A percentile compares a stretch with the other conserved stretches of the same genome.
Evolutionary conservation across 2,888 invertebrate genomes (phyloP).

Genomic region (Taphrorychus bicolor): DNA sequence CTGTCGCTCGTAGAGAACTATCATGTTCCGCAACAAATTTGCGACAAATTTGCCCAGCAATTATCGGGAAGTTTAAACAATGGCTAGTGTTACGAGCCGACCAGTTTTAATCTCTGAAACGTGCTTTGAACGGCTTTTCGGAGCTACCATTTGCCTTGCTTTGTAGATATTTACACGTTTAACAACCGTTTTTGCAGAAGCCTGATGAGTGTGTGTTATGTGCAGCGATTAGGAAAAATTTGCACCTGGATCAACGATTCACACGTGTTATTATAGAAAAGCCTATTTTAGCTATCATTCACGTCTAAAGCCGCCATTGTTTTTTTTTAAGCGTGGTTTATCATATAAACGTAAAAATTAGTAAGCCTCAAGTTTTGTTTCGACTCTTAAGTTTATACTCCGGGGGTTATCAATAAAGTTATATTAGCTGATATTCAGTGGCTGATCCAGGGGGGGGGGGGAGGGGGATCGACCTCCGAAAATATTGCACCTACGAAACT

Average conservation of each 20-base stretch:
- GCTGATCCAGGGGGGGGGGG: too few species aligned
- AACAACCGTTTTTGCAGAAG: conserved; percentile 9
- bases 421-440: too few species aligned
- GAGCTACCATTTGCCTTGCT: conserved; percentile 19
- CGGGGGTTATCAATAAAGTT: too few species aligned
- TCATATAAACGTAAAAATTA: too few species aligned
- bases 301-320: too few species aligned
- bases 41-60: conserved; percentile 32
- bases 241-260: neutral
- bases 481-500: too few species aligned
- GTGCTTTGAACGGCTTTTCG: conserved; percentile 26
- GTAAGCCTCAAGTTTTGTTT: too few species aligned
- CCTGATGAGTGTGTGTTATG: neutral
- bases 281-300: too few species aligned
- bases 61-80: conserved; percentile 31
- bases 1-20: neutral
- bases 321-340: too few species aligned
- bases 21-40: conserved; percentile 2
- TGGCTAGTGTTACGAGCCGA: conserved; percentile 28
- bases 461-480: too few species aligned
- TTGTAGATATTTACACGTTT: conserved; percentile 27
- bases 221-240: neutral
- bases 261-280: too few species aligned
- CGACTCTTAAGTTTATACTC: too few species aligned
- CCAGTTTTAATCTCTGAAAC: conserved; percentile 36